These are phyloP conservation scores for Mesorhabditis sp. DNA, from an alignment of 2,888 invertebrate genomes.

Conservation along the genomic window DNA sequence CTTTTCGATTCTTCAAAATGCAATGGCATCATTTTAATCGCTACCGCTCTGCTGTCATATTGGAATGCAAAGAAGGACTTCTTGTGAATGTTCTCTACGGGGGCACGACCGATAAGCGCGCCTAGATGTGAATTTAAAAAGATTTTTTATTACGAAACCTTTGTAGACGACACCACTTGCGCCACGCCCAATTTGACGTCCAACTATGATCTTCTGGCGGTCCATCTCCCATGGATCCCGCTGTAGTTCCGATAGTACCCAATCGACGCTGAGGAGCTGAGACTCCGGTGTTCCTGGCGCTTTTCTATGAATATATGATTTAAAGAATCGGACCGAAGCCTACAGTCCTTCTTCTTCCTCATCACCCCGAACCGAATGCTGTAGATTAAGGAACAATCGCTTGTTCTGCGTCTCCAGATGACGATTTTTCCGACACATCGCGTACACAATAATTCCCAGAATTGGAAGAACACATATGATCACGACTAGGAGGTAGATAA, in stretches of 20 bases:
- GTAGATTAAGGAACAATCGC: background rate
- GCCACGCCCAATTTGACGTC: background rate
- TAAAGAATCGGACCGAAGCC: background rate
- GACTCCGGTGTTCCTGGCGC: background rate
- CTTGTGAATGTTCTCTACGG: constrained; percentile 2
- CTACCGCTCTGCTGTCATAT: background rate
- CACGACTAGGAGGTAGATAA: too few species aligned
- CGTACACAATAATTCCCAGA: too few species aligned
- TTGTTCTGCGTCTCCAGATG: background rate
- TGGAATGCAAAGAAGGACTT: constrained; percentile 1
- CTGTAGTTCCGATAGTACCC: background rate
- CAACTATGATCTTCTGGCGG: background rate
- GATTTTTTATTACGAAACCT: background rate
- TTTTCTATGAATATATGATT: background rate
- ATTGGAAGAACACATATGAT: too few species aligned
- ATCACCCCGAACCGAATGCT: background rate
- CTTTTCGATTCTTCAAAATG: constrained; percentile 4
- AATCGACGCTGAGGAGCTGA: background rate
- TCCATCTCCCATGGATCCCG: background rate
- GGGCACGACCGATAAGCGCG: background rate
- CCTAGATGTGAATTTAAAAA: background rate
- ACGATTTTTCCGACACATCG: background rate
- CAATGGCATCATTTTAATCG: constrained; percentile 4
- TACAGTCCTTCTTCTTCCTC: background rate
- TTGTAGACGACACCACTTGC: constrained; percentile 2